These are phyloP conservation scores for Lycopodina hypogea DNA, from an alignment of 37 sponge, comb jelly and placozoan genomes.

Conservation along the genomic window DNA sequence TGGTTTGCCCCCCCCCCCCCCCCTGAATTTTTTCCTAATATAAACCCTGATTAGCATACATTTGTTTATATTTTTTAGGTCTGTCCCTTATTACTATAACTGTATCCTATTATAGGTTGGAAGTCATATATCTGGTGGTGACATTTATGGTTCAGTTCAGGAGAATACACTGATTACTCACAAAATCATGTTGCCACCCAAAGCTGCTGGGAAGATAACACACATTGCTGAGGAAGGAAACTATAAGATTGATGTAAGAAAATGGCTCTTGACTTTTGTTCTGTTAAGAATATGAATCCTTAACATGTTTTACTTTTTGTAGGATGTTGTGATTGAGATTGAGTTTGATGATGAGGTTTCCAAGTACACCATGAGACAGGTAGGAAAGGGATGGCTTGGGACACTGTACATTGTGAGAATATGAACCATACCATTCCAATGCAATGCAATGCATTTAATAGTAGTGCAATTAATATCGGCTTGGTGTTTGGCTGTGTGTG, in stretches of 20 bases:
- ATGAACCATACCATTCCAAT: too few species aligned
- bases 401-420: too few species aligned
- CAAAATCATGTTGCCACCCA: constrained; percentile 85
- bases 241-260: constrained; percentile 75
- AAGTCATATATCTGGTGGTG: constrained; percentile 91
- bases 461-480: too few species aligned
- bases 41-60: too few species aligned
- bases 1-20: too few species aligned
- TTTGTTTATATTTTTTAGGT: too few species aligned
- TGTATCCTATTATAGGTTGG: constrained; percentile 72
- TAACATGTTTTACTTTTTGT: background rate
- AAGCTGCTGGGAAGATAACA: constrained; percentile 82
- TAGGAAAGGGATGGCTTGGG: too few species aligned
- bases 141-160: constrained; percentile 79
- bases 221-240: constrained; percentile 84
- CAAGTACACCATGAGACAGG: constrained; percentile 89
- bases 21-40: too few species aligned
- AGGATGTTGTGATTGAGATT: constrained; percentile 83
- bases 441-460: too few species aligned
- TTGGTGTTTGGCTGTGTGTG: too few species aligned
- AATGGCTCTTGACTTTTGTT: background rate
- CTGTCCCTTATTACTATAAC: too few species aligned
- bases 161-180: constrained; percentile 95
- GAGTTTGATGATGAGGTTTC: constrained; percentile 93
- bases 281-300: background rate